phyloP scores from a whole-genome alignment of 2,113 vertebrate genomes.

The Bothrops jararaca region DNA sequence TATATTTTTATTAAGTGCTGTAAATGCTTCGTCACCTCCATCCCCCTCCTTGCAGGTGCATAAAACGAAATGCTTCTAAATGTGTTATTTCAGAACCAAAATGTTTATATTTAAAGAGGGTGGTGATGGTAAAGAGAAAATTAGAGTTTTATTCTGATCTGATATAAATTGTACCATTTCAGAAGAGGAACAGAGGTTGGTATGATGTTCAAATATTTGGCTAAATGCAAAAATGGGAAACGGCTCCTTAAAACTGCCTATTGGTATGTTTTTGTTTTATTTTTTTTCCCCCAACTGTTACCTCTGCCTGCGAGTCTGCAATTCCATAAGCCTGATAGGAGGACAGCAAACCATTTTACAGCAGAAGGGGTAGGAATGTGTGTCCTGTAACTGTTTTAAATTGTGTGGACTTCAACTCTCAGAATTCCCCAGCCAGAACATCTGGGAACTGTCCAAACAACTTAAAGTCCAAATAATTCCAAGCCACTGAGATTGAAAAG shows the following conservation, averaged over 20 bases:
- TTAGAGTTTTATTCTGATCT: neutral
- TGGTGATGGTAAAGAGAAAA: neutral
- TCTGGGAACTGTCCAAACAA: neutral
- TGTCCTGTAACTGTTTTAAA: neutral
- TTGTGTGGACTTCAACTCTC: neutral
- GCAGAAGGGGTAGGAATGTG: neutral
- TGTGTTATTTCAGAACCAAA: neutral
- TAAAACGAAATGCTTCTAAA: constrained; percentile 36
- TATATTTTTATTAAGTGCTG: constrained; percentile 32
- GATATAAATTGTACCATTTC: neutral
- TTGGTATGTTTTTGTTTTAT: neutral
- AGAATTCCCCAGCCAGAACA: neutral
- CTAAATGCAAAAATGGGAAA: neutral
- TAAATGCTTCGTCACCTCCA: constrained; percentile 1
- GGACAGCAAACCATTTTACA: neutral
- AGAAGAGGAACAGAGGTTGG: neutral
- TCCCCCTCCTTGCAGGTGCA: neutral
- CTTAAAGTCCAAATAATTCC: neutral
- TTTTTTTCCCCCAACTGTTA: neutral
- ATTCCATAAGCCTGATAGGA: neutral
- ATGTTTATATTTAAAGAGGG: neutral
- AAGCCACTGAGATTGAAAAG: neutral
- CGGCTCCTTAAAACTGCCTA: neutral
- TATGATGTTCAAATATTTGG: neutral
- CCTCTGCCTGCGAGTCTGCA: neutral